phyloP scores from a whole-genome alignment of 2,888 invertebrate genomes.

The Smittia sp. region DNA sequence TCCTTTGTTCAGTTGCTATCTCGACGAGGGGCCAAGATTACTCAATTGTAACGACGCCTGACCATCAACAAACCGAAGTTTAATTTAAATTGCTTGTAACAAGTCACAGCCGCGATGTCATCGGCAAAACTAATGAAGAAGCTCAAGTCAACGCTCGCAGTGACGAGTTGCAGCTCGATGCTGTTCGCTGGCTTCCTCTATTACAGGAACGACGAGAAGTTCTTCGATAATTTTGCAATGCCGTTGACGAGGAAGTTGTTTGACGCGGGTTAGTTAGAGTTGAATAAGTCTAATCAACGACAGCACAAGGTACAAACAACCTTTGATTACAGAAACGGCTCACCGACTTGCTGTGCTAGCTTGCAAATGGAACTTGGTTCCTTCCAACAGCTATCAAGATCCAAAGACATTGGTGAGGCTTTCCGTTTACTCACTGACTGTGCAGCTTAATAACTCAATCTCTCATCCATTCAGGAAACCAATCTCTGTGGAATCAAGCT shows the following conservation, averaged over 20 bases:
- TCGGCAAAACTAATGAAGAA: slow-evolving; percentile 24
- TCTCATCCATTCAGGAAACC: slow-evolving; percentile 31
- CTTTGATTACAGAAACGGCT: slow-evolving; percentile 75
- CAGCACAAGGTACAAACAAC: slow-evolving; percentile 47
- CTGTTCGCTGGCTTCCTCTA: slow-evolving; percentile 67
- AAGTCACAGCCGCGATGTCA: neutral
- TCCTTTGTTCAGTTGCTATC: too few species aligned
- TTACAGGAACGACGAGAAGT: slow-evolving; percentile 73
- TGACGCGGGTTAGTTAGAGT: neutral
- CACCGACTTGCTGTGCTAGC: slow-evolving; percentile 75
- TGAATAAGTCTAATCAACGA: too few species aligned
- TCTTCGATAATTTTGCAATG: slow-evolving; percentile 71
- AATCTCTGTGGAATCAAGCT: slow-evolving; percentile 52
- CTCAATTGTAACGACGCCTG: too few species aligned
- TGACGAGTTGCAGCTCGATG: slow-evolving; percentile 54
- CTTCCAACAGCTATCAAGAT: slow-evolving; percentile 61
- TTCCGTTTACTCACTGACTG: too few species aligned
- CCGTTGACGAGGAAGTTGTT: slow-evolving; percentile 60
- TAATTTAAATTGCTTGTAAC: too few species aligned
- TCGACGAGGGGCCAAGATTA: too few species aligned
- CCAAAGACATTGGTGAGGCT: slow-evolving; percentile 62
- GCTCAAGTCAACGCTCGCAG: neutral
- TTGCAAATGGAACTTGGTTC: slow-evolving; percentile 73
- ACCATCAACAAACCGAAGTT: too few species aligned
- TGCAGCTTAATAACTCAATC: too few species aligned